A percentile compares a stretch with the other conserved stretches of the same genome.
phyloP scores from a whole-genome alignment of 2,797 vertebrate species.

The Cuculus canorus region DNA sequence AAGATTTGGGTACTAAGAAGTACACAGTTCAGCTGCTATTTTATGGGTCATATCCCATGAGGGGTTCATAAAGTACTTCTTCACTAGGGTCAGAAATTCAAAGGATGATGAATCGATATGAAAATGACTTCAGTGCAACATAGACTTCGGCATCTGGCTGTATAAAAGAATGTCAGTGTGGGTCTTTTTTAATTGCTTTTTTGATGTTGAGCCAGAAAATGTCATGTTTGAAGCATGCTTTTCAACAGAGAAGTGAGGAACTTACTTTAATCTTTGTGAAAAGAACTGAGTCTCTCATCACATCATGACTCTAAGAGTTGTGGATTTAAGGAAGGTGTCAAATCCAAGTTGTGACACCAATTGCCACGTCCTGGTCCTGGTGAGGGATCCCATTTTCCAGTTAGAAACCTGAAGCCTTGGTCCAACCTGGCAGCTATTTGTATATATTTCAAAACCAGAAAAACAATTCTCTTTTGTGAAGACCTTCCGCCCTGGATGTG shows the following conservation, averaged over 20 bases:
- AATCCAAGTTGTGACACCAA: neutral
- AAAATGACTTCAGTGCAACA: neutral
- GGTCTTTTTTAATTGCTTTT: neutral
- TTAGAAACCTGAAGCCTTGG: neutral
- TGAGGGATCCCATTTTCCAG: neutral
- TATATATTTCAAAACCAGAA: neutral
- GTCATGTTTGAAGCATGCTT: neutral
- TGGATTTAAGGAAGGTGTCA: neutral
- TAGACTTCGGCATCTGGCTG: slow-evolving; percentile 6
- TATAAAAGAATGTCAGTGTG: neutral
- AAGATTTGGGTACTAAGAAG: neutral
- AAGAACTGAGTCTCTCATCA: neutral
- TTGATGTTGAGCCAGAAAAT: slow-evolving; percentile 19
- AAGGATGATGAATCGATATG: neutral
- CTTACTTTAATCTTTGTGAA: neutral
- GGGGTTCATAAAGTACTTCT: neutral
- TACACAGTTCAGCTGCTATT: neutral
- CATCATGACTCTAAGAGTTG: neutral
- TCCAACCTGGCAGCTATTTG: neutral
- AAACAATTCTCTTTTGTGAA: neutral
- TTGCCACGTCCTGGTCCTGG: neutral
- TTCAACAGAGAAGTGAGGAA: neutral
- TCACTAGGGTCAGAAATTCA: neutral
- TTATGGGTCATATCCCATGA: neutral
- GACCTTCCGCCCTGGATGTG: neutral